phyloP scores from a whole-genome alignment of 2,888 invertebrate species.

The Portevinia maculata region DNA sequence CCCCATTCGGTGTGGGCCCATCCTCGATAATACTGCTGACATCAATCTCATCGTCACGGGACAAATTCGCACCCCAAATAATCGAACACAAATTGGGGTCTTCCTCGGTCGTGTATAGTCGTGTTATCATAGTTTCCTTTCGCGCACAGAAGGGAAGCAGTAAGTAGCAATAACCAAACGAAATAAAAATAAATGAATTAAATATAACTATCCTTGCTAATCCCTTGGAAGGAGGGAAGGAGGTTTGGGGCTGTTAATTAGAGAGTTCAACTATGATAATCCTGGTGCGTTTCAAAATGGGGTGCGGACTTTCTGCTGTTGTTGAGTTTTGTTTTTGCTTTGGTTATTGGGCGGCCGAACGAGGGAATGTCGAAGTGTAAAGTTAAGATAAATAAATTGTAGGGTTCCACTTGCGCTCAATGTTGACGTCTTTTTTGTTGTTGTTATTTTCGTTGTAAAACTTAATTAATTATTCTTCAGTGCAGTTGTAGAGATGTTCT shows the following conservation, averaged over 20 bases:
- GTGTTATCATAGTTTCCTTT: conserved; percentile 80
- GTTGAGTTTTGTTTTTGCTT: conserved; percentile 9
- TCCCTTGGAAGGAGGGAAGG: conserved; percentile 35
- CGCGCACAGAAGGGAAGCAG: conserved; percentile 1
- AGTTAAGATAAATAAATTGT: conserved; percentile 50
- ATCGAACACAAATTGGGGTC: conserved; percentile 81
- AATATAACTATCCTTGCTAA: conserved; percentile 43
- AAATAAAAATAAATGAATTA: conserved; percentile 13
- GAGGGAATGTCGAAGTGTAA: conserved; percentile 13
- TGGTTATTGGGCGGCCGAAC: neutral
- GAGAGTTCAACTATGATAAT: conserved; percentile 52
- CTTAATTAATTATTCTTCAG: conserved; percentile 54
- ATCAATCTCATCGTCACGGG: conserved; percentile 77
- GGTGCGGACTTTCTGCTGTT: neutral
- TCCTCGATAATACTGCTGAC: conserved; percentile 64
- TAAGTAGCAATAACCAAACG: conserved; percentile 7
- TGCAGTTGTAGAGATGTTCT: conserved; percentile 59
- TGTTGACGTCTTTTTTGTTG: conserved; percentile 28
- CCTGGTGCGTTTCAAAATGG: conserved; percentile 28
- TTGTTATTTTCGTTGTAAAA: conserved; percentile 32
- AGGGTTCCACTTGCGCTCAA: conserved; percentile 37
- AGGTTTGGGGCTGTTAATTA: conserved; percentile 55
- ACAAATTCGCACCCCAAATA: conserved; percentile 80
- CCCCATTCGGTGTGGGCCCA: conserved; percentile 68
- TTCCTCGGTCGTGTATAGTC: conserved; percentile 81